These are phyloP conservation scores for Apus apus DNA, from an alignment of 2,113 vertebrate species.

Conservation along the genomic window DNA sequence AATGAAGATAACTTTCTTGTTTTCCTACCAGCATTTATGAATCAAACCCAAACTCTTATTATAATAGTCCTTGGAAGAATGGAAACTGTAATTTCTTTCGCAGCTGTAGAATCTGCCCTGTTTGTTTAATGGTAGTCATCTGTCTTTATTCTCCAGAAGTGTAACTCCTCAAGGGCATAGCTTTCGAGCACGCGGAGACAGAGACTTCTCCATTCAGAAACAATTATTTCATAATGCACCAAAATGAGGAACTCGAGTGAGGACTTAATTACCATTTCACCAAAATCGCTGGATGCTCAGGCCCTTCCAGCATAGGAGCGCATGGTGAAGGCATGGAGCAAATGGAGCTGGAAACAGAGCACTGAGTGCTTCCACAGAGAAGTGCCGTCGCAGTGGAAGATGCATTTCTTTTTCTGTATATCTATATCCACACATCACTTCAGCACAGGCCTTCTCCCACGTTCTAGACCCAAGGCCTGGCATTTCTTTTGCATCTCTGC, in stretches of 20 bases:
- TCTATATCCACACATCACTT: not conserved
- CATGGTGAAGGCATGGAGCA: not conserved
- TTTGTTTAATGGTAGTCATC: conserved; percentile 52
- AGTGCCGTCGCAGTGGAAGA: not conserved
- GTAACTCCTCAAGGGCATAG: conserved; percentile 41
- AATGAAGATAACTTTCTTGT: conserved; percentile 44
- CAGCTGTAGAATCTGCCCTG: conserved; percentile 39
- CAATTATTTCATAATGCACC: conserved; percentile 48
- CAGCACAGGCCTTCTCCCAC: not conserved
- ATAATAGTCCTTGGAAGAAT: not conserved
- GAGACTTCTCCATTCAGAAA: conserved; percentile 18
- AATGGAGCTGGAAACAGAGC: not conserved
- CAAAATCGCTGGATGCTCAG: conserved; percentile 10
- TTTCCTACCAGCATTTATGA: conserved; percentile 23
- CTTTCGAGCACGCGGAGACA: conserved; percentile 43
- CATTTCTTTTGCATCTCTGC: not conserved
- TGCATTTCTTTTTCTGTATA: not conserved
- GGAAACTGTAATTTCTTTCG: conserved; percentile 14
- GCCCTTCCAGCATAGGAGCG: not conserved
- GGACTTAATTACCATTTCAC: conserved; percentile 42
- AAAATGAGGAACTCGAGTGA: conserved; percentile 22
- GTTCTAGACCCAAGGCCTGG: not conserved
- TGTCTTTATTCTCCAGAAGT: conserved; percentile 52
- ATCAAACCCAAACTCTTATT: conserved; percentile 12
- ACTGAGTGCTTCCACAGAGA: not conserved